These are phyloP conservation scores for Emydocephalus ijimae DNA, from an alignment of 2,113 vertebrate species.

Conservation along the genomic window DNA sequence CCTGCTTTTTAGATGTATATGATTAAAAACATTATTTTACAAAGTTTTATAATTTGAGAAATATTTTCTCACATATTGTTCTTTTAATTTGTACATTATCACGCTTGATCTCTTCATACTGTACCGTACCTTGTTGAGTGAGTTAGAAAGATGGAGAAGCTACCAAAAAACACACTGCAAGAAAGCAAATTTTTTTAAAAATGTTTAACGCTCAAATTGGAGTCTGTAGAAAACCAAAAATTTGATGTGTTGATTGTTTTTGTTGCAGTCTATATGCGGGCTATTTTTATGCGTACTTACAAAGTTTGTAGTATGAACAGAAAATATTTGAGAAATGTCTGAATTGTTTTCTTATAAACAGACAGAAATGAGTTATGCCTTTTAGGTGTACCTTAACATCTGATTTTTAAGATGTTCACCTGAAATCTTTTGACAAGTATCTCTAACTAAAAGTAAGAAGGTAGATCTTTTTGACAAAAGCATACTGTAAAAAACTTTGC, in stretches of 20 bases:
- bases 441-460: not conserved
- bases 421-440: not conserved
- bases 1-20: not conserved
- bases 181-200: not conserved
- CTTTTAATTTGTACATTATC: not conserved
- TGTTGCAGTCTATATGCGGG: not conserved
- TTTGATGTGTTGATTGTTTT: not conserved
- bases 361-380: not conserved
- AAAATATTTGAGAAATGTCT: not conserved
- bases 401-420: not conserved
- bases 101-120: not conserved
- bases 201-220: not conserved
- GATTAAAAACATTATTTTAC: not conserved
- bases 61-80: constrained; percentile 31
- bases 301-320: not conserved
- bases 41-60: constrained; percentile 1
- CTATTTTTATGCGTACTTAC: not conserved
- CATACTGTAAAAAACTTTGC: no score
- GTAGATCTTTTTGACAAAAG: not conserved
- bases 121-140: not conserved
- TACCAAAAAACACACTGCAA: not conserved
- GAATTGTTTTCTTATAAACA: not conserved
- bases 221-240: not conserved
- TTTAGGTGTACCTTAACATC: not conserved
- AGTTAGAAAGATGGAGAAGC: not conserved